Conservation (phyloP, 2,888 invertebrate genomes). For the Sarcophaga variegata region DNA sequence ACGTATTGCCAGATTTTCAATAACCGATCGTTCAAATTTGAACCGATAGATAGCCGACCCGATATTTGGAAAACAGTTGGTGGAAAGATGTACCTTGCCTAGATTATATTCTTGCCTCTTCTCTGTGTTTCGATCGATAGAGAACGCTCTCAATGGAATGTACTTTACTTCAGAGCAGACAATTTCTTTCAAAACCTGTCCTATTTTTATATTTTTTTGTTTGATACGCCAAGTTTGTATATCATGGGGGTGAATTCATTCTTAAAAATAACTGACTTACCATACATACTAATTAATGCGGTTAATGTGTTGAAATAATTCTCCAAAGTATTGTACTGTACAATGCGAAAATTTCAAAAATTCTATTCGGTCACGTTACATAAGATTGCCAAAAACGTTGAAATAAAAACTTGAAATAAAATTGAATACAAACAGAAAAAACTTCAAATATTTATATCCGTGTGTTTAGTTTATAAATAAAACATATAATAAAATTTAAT, state of each 20-base stretch:
- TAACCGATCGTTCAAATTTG: too few relatives aligned
- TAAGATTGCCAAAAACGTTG: slow-evolving; percentile 8
- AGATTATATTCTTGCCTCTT: too few relatives aligned
- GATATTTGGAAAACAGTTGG: too few relatives aligned
- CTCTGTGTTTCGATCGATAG: too few relatives aligned
- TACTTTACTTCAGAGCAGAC: too few relatives aligned
- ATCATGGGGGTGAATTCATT: background rate
- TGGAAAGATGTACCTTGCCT: too few relatives aligned
- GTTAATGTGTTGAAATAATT: background rate
- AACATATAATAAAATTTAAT: slow-evolving; percentile 13
- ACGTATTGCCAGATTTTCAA: too few relatives aligned
- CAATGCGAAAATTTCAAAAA: too few relatives aligned
- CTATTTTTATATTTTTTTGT: background rate
- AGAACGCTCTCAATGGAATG: too few relatives aligned
- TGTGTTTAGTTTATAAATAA: slow-evolving; percentile 59
- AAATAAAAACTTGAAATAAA: slow-evolving; percentile 11
- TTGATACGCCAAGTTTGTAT: background rate
- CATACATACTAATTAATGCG: background rate
- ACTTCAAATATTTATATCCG: slow-evolving; percentile 58
- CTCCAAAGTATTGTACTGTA: too few relatives aligned
- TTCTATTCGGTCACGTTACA: slow-evolving; percentile 10
- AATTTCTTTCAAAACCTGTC: too few relatives aligned
- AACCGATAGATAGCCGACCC: too few relatives aligned
- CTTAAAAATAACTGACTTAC: background rate
- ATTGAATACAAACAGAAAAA: background rate